Percentiles rank a stretch among this genome's conserved stretches.
Evolutionary conservation across 2,888 invertebrate genomes (phyloP).

Genomic region (Leptopilina syphax): DNA sequence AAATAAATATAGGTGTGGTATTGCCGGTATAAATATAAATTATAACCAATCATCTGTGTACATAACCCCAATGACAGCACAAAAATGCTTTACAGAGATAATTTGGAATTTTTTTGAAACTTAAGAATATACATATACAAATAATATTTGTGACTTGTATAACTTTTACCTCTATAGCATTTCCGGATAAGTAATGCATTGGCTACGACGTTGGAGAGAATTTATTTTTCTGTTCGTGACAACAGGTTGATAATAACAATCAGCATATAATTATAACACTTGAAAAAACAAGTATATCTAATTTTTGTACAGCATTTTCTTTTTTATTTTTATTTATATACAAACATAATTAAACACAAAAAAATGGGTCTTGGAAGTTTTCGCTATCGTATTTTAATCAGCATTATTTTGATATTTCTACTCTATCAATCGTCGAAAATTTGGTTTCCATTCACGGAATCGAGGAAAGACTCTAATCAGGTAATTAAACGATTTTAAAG

Average conservation of each 20-base stretch:
- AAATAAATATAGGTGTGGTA: constrained; percentile 7
- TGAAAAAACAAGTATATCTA: background rate
- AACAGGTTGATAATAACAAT: constrained; percentile 10
- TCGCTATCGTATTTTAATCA: constrained; percentile 50
- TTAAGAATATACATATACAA: background rate
- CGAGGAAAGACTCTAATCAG: constrained; percentile 51
- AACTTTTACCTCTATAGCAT: background rate
- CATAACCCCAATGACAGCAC: background rate
- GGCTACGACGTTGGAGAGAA: background rate
- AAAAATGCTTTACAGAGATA: background rate
- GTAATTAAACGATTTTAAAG: constrained; percentile 45
- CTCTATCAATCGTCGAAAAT: constrained; percentile 46
- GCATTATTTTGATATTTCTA: constrained; percentile 46
- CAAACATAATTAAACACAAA: too few species aligned
- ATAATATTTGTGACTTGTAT: background rate
- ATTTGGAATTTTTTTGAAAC: background rate
- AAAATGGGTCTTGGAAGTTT: constrained; percentile 55
- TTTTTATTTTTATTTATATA: background rate
- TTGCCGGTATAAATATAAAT: background rate
- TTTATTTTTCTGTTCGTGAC: background rate
- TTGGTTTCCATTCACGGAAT: constrained; percentile 44
- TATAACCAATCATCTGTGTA: background rate
- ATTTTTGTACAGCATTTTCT: background rate
- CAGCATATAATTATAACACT: background rate
- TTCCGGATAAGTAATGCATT: constrained; percentile 13